Evolutionary conservation across 1,140 invertebrate species (phyloP).

Genomic region (Heliothis virescens): DNA sequence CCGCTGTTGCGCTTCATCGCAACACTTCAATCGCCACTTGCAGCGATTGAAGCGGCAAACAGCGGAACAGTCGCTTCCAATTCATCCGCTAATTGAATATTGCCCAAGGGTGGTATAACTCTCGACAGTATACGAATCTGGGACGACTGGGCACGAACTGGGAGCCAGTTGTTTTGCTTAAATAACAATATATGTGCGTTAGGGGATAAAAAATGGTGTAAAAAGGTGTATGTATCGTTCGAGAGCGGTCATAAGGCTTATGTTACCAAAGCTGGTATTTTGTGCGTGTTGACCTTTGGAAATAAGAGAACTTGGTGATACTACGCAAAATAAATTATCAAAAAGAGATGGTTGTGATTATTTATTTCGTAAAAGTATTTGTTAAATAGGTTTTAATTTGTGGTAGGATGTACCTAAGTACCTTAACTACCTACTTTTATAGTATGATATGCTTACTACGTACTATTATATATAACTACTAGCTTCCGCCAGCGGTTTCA

Average conservation of each 20-base stretch:
- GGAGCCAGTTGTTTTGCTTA: conserved; percentile 61
- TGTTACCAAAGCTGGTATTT: conserved; percentile 14
- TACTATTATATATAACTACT: no score
- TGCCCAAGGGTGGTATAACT: conserved; percentile 57
- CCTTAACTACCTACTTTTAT: no score
- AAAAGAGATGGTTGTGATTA: no score
- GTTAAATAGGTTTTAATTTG: no score
- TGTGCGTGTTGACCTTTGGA: conserved; percentile 19
- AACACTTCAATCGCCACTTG: conserved; percentile 37
- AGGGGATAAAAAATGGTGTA: conserved; percentile 52
- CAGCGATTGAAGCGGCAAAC: conserved; percentile 42
- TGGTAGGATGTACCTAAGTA: no score
- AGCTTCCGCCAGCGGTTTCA: no score
- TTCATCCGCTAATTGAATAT: conserved; percentile 58
- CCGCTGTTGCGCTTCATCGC: conserved; percentile 12
- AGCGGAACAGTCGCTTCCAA: conserved; percentile 23
- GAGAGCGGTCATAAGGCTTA: not conserved
- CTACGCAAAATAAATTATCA: no score
- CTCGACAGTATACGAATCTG: conserved; percentile 47
- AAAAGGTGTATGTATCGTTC: conserved; percentile 7
- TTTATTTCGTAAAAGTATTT: no score
- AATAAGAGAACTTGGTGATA: not conserved
- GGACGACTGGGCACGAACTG: conserved; percentile 47
- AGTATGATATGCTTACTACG: no score
- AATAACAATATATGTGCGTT: conserved; percentile 61